Evolutionary conservation across 2,797 vertebrate genomes (phyloP), one percentile per base, ranked within the genome.

Genomic region (Sparidentex hasta): DNA sequence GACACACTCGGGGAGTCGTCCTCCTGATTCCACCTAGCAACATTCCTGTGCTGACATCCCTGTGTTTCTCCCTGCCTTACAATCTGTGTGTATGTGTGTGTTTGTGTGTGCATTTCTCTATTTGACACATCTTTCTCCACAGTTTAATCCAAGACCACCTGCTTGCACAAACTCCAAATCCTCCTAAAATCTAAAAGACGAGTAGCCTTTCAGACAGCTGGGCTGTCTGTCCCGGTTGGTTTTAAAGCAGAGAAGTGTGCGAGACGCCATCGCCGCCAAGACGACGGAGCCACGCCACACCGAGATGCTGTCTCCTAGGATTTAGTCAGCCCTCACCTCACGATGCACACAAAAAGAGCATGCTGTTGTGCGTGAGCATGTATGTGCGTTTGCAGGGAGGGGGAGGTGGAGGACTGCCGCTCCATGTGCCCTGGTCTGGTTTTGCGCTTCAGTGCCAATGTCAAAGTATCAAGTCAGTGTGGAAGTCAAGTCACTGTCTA

Each of bases 1-100:
- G 89, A 92, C 90, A 88, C 81, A 88, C 84, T 88, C 48, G 14
- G 80, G 77, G 87, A 91, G 85, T 81, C 88, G 86, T 91, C 74
- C 76, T 88, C 82, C 83, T 66, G 71, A 74, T 92, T 93, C 81
- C 88, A 91, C 84, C 85, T 76, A 84, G 86, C 84, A 87, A 87
- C 90, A 92, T 94, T 93, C 87, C 89, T 92, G 59, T 70, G 67
- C 83, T 84, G 71, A 77, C 69, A 71, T 67, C 66, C 47, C 72
- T 16, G 65, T 54, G 46, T 58, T 76, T 76, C 62, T 68, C 43
- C 55, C 61, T 46, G 59, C 68, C 48, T 68, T 41, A 64, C 27
- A 73, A 33, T 74, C 51, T 65, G 66, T 59, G 70, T 64, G 54
- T 64, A 27, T 58, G 48, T 69, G 29, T 3, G 69, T 63, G 70